Conservation (phyloP, 2,797 vertebrate species). For the Taeniopygia guttata region DNA sequence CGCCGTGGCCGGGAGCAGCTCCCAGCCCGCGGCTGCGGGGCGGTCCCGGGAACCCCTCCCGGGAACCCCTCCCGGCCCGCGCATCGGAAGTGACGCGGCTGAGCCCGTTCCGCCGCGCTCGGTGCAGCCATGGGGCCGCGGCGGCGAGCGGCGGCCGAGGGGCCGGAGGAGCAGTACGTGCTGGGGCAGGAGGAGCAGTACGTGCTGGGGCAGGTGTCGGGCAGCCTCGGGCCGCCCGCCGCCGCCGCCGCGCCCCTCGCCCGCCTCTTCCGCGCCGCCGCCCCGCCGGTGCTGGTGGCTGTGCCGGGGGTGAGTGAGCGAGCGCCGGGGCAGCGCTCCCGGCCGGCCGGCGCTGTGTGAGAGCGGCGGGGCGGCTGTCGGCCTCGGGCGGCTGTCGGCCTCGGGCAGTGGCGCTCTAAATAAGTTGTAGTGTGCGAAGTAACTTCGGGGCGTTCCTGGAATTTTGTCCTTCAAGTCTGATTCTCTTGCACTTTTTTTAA, state of each 20-base stretch:
- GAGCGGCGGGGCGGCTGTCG: background rate
- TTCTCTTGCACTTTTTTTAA: background rate
- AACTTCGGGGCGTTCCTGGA: accelerated
- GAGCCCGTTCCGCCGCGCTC: background rate
- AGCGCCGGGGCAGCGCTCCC: background rate
- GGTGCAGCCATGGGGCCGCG: background rate
- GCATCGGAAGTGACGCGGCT: background rate
- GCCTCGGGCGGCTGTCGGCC: background rate
- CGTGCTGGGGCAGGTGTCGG: background rate
- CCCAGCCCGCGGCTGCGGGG: too few relatives aligned
- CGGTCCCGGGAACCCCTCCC: background rate
- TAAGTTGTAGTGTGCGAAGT: accelerated
- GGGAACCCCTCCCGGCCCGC: background rate
- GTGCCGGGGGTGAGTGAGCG: background rate
- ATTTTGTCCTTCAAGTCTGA: background rate
- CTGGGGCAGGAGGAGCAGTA: background rate
- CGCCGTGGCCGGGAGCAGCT: background rate
- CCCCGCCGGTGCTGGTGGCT: background rate
- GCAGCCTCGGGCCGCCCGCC: background rate
- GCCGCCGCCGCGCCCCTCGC: background rate
- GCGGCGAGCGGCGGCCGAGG: background rate
- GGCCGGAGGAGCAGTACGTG: background rate
- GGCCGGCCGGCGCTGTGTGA: background rate
- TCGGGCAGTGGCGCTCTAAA: accelerated
- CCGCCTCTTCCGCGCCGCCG: background rate